Evolutionary conservation across 2,797 vertebrate species (phyloP).

Genomic region (Eutrigla gurnardus): DNA sequence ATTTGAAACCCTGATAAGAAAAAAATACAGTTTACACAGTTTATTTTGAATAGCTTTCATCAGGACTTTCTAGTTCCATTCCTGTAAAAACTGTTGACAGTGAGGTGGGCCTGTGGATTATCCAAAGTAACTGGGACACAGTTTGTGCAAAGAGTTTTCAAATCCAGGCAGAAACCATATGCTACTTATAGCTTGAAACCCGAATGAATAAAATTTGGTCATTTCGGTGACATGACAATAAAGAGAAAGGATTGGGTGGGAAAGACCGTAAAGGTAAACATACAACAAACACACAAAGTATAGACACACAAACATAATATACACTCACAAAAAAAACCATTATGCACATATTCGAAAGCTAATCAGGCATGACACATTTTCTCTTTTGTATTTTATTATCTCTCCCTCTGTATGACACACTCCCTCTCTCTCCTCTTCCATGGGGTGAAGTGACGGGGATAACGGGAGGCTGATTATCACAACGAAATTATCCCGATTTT

Average conservation of each 20-base stretch:
- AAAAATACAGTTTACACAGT: neutral
- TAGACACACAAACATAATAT: neutral
- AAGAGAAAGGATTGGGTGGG: neutral
- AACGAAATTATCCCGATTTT: slow-evolving; percentile 83
- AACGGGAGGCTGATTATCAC: slow-evolving; percentile 80
- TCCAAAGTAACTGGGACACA: neutral
- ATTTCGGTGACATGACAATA: slow-evolving; percentile 4
- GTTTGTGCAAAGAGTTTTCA: slow-evolving; percentile 1
- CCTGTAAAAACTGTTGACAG: slow-evolving; percentile 9
- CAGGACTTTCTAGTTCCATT: neutral
- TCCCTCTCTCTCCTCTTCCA: slow-evolving; percentile 39
- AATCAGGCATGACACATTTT: slow-evolving; percentile 49
- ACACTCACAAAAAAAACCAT: slow-evolving; percentile 14
- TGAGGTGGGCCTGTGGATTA: neutral
- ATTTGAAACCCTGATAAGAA: neutral
- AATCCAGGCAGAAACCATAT: neutral
- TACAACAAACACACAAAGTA: neutral
- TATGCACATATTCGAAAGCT: slow-evolving; percentile 11
- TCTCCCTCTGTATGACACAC: slow-evolving; percentile 26
- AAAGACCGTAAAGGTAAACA: neutral
- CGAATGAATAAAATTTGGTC: neutral
- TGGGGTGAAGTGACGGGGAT: slow-evolving; percentile 67
- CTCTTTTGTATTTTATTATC: slow-evolving; percentile 42
- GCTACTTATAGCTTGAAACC: neutral
- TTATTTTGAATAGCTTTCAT: neutral